These are phyloP conservation scores for Argentina silus DNA, from an alignment of 2,797 vertebrate genomes.

Conservation along the genomic window DNA sequence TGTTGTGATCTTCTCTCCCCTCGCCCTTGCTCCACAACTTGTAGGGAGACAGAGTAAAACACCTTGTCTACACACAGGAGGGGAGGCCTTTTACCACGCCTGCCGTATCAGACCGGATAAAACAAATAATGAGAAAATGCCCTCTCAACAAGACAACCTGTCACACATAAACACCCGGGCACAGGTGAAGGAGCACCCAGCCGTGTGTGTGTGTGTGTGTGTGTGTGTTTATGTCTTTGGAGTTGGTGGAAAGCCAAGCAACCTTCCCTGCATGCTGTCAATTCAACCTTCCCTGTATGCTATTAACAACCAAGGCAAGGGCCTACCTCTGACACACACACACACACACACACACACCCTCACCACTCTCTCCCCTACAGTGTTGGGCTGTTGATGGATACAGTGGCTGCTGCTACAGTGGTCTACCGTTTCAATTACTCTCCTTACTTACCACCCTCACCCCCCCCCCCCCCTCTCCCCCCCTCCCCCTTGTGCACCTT, in stretches of 20 bases:
- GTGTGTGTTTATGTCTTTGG: neutral
- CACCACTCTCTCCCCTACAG: neutral
- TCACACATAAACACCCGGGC: slow-evolving; percentile 53
- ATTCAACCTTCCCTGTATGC: slow-evolving; percentile 58
- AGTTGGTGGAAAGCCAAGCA: slow-evolving; percentile 52
- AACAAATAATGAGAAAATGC: slow-evolving; percentile 51
- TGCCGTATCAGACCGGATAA: slow-evolving; percentile 60
- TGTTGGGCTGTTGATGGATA: neutral
- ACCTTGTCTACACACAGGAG: slow-evolving; percentile 34
- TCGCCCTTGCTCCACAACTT: neutral
- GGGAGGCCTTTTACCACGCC: slow-evolving; percentile 47
- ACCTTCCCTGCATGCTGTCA: slow-evolving; percentile 60
- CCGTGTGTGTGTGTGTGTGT: neutral
- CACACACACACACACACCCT: slow-evolving; percentile 5
- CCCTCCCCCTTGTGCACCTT: slow-evolving; percentile 20
- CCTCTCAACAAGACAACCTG: slow-evolving; percentile 59
- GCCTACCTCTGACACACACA: slow-evolving; percentile 42
- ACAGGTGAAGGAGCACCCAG: slow-evolving; percentile 42
- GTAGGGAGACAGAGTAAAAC: slow-evolving; percentile 38
- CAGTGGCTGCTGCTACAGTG: slow-evolving; percentile 1
- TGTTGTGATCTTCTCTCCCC: too few species aligned
- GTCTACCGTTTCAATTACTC: slow-evolving; percentile 65
- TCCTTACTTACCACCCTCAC: slow-evolving; percentile 5
- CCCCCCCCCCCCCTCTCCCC: too few species aligned
- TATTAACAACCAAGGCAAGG: slow-evolving; percentile 57